Base-by-base conservation (phyloP, 2,888 invertebrate species). In the Pterostichus madidus region DNA sequence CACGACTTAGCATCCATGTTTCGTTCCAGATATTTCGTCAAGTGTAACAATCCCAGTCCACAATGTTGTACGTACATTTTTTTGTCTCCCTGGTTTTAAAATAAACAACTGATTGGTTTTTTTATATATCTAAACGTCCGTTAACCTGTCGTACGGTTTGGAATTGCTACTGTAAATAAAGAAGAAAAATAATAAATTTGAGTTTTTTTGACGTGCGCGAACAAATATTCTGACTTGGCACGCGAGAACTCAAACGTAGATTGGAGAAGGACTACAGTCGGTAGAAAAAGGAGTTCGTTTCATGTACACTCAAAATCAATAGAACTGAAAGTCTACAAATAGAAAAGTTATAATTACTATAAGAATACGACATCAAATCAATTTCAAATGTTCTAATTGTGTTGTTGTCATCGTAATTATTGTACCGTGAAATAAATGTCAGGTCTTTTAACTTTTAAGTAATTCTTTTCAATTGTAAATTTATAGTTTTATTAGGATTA, bases 1-100 rank as follows among this genome's bases (percentile, higher is more conserved):
- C 56, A 56, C 79, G 64, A 64, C n/a, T 79, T 64, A 52, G 32
- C 49, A 79, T 79, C 46, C 79, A 68, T 68, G 79, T 68, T 79
- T 46, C 24, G 79, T 79, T 46, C 79, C 46, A 79, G 31, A 52
- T 64, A 79, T 13, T 64, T 52, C 17, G 5, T 64, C 64, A 32
- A 52, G 6, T 52, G 64, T 24, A 79, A 52, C 46, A 52, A 78
- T 53, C 53, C 39, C 6, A 39, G 0, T 39, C 39, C 39, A 39
- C 39, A 39, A 39, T 39, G 39, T 24, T 39, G 39, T 39, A 39
- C 35, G n/a, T 77, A 3, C 46, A n/a, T 77, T 77, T 59, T 39
- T 75, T 6, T 44, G 15, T 17, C 77, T 35, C 53, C 31, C 35
- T 10, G 35, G 59, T 61, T 46, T 17, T 61, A 46, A 78, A 78